Evolutionary conservation across 2,113 vertebrate genomes (phyloP).

Genomic region (Siniperca knerii): DNA sequence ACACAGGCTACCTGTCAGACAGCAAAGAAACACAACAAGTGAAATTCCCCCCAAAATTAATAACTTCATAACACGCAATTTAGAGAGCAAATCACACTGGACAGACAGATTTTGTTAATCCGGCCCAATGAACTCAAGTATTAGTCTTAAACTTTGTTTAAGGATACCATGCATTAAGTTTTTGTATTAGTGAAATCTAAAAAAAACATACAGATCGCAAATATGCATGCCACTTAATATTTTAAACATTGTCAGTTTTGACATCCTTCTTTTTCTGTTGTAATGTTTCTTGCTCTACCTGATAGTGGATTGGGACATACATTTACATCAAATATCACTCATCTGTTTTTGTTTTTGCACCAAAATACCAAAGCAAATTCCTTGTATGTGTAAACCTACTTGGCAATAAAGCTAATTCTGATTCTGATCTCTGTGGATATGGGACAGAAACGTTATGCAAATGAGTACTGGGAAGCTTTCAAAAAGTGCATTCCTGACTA

Average conservation of each 20-base stretch:
- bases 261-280: neutral
- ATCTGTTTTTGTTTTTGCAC: no score
- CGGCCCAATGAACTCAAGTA: no score
- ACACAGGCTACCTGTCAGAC: conserved; percentile 81
- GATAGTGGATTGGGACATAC: no score
- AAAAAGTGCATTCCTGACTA: neutral
- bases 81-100: neutral
- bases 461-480: neutral
- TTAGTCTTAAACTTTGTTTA: neutral
- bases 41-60: conserved; percentile 46
- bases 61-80: conserved; percentile 27
- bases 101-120: neutral
- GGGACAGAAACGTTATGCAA: neutral
- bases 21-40: conserved; percentile 62
- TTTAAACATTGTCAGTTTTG: neutral
- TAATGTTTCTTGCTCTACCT: neutral
- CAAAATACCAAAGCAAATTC: no score
- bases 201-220: neutral
- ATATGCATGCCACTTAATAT: neutral
- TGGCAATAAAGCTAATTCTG: no score
- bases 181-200: neutral
- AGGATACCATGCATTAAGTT: neutral
- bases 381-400: no score
- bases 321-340: no score
- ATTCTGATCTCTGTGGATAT: no score